Percentiles rank a stretch among this genome's conserved stretches.
These are phyloP conservation scores for Platycheirus rosarum DNA, from an alignment of 2,888 invertebrate genomes.

Conservation along the genomic window DNA sequence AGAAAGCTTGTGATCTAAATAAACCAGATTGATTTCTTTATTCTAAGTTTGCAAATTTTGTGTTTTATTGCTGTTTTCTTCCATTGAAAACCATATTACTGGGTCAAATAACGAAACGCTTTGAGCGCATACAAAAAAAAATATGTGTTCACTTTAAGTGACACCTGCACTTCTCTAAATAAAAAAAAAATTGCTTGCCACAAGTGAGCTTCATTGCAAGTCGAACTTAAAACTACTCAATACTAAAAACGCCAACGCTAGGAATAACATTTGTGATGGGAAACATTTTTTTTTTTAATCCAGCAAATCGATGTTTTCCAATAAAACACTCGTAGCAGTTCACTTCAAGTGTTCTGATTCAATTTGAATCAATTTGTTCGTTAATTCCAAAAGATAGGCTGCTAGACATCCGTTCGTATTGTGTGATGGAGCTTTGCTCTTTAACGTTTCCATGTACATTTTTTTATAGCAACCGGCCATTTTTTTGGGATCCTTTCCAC, in stretches of 20 bases:
- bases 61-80: constrained; percentile 33
- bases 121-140: constrained; percentile 12
- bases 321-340: background rate
- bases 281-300: too few species aligned
- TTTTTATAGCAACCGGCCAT: constrained; percentile 80
- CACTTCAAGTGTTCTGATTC: constrained; percentile 54
- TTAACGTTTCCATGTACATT: constrained; percentile 82
- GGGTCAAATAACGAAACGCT: constrained; percentile 45
- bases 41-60: constrained; percentile 28
- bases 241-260: constrained; percentile 56
- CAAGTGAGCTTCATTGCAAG: constrained; percentile 44
- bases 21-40: constrained; percentile 39
- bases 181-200: constrained; percentile 35
- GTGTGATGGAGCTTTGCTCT: constrained; percentile 77
- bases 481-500: constrained; percentile 80
- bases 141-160: constrained; percentile 18
- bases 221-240: constrained; percentile 57
- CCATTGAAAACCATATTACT: constrained; percentile 36
- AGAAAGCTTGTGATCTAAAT: constrained; percentile 29
- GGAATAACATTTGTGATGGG: constrained; percentile 13
- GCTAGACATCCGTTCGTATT: constrained; percentile 25
- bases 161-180: constrained; percentile 49
- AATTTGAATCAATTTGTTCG: constrained; percentile 50
- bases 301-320: constrained; percentile 43
- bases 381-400: constrained; percentile 37